Conservation (phyloP, 2,797 vertebrate genomes). For the Malacoraja senta region DNA sequence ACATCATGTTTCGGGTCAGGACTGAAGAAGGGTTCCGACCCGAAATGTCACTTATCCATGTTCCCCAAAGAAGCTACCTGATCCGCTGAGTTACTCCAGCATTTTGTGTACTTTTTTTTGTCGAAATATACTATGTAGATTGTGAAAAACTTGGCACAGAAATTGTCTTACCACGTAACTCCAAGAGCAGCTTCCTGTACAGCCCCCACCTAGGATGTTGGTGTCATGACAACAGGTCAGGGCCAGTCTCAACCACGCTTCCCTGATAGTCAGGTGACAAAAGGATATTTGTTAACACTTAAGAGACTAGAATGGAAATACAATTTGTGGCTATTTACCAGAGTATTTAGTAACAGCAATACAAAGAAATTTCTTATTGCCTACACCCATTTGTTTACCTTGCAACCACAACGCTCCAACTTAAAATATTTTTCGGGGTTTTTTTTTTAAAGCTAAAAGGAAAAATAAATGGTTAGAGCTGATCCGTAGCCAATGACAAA, state of each 20-base stretch:
- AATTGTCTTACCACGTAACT: conserved; percentile 38
- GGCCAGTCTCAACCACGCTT: conserved; percentile 72
- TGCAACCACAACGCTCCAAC: conserved; percentile 27
- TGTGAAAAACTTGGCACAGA: conserved; percentile 36
- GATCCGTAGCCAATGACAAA: conserved; percentile 25
- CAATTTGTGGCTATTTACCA: conserved; percentile 68
- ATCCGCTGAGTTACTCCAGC: too few relatives aligned
- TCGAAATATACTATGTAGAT: conserved; percentile 22
- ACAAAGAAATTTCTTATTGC: conserved; percentile 32
- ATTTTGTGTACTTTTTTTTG: too few relatives aligned
- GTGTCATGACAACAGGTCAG: conserved; percentile 76
- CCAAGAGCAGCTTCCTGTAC: conserved; percentile 32
- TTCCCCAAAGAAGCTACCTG: too few relatives aligned
- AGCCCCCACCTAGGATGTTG: conserved; percentile 75
- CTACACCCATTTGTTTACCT: conserved; percentile 10
- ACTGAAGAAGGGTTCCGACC: too few relatives aligned
- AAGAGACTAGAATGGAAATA: conserved; percentile 71
- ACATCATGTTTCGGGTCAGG: too few relatives aligned
- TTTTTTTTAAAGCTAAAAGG: conserved; percentile 37
- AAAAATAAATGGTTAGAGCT: conserved; percentile 26
- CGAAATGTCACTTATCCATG: too few relatives aligned
- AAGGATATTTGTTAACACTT: conserved; percentile 73
- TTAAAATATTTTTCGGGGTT: conserved; percentile 16
- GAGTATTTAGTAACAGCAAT: conserved; percentile 48
- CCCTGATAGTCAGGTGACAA: conserved; percentile 92